phyloP scores from a whole-genome alignment of 92 coral and sea anemone species.

The Epizoanthus rinbou region DNA sequence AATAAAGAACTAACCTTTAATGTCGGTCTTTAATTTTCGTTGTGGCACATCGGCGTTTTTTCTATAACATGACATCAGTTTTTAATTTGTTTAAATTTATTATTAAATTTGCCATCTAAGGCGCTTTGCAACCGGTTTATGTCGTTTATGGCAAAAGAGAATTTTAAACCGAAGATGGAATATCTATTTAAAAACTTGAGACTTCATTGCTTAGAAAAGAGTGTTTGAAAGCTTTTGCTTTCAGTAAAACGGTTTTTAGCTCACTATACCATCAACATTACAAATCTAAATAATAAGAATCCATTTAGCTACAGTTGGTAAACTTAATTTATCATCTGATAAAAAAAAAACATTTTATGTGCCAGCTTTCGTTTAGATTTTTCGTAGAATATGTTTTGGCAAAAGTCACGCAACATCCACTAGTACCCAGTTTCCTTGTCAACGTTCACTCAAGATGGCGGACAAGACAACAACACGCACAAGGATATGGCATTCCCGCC shows the following conservation, averaged over 20 bases:
- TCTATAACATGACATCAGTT: constrained; percentile 1
- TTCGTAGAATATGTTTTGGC: too few species aligned
- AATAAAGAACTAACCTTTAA: constrained; percentile 16
- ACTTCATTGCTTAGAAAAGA: constrained; percentile 13
- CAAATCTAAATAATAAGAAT: not conserved
- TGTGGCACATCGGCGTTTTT: constrained; percentile 22
- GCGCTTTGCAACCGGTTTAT: constrained; percentile 20
- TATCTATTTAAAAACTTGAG: not conserved
- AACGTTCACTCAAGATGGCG: too few species aligned
- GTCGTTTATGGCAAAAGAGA: constrained; percentile 20
- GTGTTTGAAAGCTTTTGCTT: constrained; percentile 4
- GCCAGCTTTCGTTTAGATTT: not conserved
- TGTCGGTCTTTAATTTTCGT: constrained; percentile 13
- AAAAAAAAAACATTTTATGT: not conserved
- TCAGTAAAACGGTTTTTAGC: constrained; percentile 10
- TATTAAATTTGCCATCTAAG: not conserved
- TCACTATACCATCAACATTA: constrained; percentile 9
- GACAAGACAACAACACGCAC: too few species aligned
- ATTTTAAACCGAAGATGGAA: constrained; percentile 17
- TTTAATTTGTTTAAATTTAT: not conserved
- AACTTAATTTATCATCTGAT: not conserved
- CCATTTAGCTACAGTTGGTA: constrained; percentile 3
- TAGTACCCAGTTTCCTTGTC: too few species aligned
- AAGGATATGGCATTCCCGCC: constrained; percentile 26
- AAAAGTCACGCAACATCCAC: not conserved